Conservation (phyloP, 2,113 vertebrate genomes). For the Vombatus ursinus region DNA sequence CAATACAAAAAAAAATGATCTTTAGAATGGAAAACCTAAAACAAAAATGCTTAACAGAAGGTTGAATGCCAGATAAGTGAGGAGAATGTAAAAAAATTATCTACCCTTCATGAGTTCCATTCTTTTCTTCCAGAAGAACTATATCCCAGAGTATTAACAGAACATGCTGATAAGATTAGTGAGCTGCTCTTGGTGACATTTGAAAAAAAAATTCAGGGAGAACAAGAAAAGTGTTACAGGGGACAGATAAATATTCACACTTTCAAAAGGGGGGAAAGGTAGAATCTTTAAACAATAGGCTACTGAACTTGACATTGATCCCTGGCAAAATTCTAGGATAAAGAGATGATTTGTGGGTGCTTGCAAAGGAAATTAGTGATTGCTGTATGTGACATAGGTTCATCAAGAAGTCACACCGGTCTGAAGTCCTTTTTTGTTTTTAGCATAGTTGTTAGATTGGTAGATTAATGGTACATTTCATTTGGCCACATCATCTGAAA, state of each 20-base stretch:
- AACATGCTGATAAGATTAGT: background rate
- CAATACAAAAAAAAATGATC: background rate
- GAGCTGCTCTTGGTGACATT: background rate
- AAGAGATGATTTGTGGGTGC: background rate
- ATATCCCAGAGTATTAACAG: background rate
- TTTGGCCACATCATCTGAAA: background rate
- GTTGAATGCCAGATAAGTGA: background rate
- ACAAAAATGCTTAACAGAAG: background rate
- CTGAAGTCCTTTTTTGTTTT: background rate
- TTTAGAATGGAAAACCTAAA: background rate
- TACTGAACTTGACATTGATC: background rate
- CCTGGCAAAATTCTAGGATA: background rate
- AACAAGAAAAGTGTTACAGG: background rate
- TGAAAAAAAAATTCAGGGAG: background rate
- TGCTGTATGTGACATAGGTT: background rate
- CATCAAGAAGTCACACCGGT: background rate
- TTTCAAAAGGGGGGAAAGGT: background rate
- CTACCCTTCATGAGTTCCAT: background rate
- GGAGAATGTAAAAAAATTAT: background rate
- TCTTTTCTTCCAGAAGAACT: background rate
- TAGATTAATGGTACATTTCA: background rate
- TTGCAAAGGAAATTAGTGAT: background rate
- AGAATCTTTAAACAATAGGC: background rate
- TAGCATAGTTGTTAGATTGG: background rate
- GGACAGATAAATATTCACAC: background rate